Percentiles rank a stretch among this genome's conserved stretches.
phyloP scores from a whole-genome alignment of 2,888 invertebrate species.

The Liposcelis brunnea region DNA sequence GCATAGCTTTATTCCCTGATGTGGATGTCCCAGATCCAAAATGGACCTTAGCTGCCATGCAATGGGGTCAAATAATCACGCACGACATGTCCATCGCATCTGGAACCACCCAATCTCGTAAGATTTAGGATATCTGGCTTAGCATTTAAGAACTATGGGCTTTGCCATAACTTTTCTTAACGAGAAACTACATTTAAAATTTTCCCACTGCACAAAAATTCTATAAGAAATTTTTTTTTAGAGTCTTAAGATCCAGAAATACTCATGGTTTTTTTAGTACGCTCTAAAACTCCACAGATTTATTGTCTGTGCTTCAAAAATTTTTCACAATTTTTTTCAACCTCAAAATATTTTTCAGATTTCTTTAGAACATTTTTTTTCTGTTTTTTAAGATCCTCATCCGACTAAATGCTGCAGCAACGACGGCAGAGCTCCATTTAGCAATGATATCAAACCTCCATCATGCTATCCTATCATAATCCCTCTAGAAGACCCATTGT shows the following conservation, averaged over 20 bases:
- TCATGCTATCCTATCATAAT: constrained; percentile 20
- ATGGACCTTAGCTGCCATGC: constrained; percentile 59
- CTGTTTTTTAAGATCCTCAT: constrained; percentile 6
- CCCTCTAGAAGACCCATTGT: constrained; percentile 20
- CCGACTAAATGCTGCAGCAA: constrained; percentile 36
- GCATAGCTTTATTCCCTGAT: constrained; percentile 52
- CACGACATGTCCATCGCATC: constrained; percentile 63
- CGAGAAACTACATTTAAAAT: no score
- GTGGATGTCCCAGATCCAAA: constrained; percentile 47
- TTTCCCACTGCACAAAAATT: no score
- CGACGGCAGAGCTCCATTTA: constrained; percentile 26
- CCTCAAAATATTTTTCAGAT: no score
- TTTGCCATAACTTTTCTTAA: no score
- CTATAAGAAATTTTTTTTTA: no score
- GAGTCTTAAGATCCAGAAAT: no score
- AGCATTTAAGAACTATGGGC: no score
- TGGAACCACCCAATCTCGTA: constrained; percentile 29
- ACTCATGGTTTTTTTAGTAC: no score
- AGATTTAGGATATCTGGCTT: background rate
- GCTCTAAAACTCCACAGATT: no score
- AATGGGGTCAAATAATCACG: constrained; percentile 63
- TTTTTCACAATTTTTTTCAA: no score
- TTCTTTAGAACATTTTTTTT: no score
- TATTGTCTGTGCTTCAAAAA: no score
- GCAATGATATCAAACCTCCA: constrained; percentile 17